Evolutionary conservation across 2,797 vertebrate species (phyloP).

Genomic region (Enteromius mattozi): DNA sequence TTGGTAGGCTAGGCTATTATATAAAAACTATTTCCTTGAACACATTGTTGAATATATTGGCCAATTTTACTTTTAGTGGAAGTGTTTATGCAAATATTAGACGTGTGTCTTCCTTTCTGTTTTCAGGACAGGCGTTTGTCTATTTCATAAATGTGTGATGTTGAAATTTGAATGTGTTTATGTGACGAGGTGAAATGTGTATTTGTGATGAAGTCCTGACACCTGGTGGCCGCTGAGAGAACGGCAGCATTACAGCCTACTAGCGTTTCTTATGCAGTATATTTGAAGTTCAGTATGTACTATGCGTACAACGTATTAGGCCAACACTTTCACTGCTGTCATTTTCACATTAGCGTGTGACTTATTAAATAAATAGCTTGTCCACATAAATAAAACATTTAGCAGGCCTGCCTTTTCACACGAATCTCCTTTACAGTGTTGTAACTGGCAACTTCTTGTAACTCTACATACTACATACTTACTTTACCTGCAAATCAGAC

Average conservation of each 20-base stretch:
- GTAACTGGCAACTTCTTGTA: too few species aligned
- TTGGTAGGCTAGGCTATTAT: not conserved
- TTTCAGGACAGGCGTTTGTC: not conserved
- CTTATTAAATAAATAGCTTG: not conserved
- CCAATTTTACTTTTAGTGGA: not conserved
- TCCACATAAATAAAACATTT: not conserved
- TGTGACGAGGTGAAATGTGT: not conserved
- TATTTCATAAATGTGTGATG: slow-evolving; percentile 15
- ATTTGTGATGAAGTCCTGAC: slow-evolving; percentile 48
- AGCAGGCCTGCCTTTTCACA: too few species aligned
- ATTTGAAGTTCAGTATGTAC: not conserved
- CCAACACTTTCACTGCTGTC: not conserved
- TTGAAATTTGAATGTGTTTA: slow-evolving; percentile 39
- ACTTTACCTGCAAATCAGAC: not conserved
- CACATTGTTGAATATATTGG: not conserved
- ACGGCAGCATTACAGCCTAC: slow-evolving; percentile 23
- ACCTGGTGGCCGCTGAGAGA: slow-evolving; percentile 52
- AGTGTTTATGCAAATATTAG: not conserved
- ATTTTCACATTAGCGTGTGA: not conserved
- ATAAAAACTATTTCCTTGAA: not conserved
- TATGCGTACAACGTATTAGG: too few species aligned
- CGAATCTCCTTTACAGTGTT: too few species aligned
- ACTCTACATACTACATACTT: not conserved
- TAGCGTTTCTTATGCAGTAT: not conserved
- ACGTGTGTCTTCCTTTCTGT: not conserved